Conservation (phyloP, 2,888 invertebrate species). For the Tiphia femorata region DNA sequence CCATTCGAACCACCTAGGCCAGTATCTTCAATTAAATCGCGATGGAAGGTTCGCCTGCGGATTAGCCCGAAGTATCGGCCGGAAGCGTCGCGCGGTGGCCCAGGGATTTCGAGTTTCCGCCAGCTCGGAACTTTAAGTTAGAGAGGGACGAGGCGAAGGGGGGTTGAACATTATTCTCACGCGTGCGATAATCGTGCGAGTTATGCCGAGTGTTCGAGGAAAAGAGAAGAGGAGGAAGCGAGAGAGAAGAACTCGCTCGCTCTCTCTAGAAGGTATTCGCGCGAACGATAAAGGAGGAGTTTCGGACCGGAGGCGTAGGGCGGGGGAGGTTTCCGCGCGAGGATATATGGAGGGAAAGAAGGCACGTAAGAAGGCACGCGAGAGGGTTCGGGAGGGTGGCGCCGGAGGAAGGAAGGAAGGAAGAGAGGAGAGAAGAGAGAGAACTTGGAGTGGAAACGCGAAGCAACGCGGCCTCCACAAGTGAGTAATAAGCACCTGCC, state of each 20-base stretch:
- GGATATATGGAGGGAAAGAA: conserved; percentile 47
- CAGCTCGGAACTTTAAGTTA: neutral
- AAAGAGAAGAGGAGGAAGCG: neutral
- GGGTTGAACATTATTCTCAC: conserved; percentile 43
- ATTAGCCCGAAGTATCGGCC: conserved; percentile 27
- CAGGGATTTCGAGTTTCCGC: conserved; percentile 31
- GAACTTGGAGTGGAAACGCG: conserved; percentile 12
- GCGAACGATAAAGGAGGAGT: conserved; percentile 54
- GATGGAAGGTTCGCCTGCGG: conserved; percentile 6
- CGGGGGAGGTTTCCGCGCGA: conserved; percentile 58
- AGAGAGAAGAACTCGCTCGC: neutral
- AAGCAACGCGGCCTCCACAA: conserved; percentile 40
- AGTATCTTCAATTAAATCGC: conserved; percentile 1
- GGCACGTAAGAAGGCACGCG: conserved; percentile 21
- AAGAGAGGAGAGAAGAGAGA: conserved; percentile 1
- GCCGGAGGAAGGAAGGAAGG: conserved; percentile 20
- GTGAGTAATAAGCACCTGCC: conserved; percentile 69
- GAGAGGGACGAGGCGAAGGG: conserved; percentile 17
- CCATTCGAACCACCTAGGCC: neutral
- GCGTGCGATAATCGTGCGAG: conserved; percentile 37
- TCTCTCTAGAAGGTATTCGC: conserved; percentile 37
- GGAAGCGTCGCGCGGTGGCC: conserved; percentile 29
- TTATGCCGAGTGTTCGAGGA: conserved; percentile 19
- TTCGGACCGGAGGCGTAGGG: conserved; percentile 57
- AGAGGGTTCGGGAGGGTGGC: too few relatives aligned